These are phyloP conservation scores for Diglossa cyanea DNA, from an alignment of 2,797 vertebrate genomes.

Conservation along the genomic window DNA sequence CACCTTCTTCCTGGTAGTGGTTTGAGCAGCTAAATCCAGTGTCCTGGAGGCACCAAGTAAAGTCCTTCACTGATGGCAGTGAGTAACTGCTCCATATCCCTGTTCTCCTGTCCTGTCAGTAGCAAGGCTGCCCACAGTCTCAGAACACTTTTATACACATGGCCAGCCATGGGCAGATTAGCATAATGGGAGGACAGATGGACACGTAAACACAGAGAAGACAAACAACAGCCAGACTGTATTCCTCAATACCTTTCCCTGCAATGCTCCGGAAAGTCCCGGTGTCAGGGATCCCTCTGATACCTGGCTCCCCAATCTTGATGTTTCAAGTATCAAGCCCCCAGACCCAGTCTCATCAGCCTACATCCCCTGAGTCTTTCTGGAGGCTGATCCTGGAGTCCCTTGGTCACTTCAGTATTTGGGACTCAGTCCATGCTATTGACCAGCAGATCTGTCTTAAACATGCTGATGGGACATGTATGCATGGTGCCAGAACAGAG, in stretches of 20 bases:
- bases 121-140: neutral
- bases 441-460: neutral
- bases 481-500: neutral
- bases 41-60: neutral
- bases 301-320: neutral
- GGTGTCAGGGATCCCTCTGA: neutral
- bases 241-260: neutral
- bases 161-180: neutral
- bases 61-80: neutral
- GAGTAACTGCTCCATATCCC: neutral
- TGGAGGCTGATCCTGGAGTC: neutral
- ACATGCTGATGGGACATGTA: neutral
- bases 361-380: neutral
- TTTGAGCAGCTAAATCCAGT: neutral
- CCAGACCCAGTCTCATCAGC: neutral
- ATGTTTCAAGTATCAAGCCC: neutral
- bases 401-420: neutral
- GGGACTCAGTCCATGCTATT: neutral
- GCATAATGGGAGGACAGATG: neutral
- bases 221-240: neutral
- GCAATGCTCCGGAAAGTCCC: neutral
- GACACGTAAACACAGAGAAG: neutral
- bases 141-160: fast-evolving
- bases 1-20: neutral
- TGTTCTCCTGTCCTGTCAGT: neutral